Percentiles rank a stretch among this genome's conserved stretches.
These are phyloP conservation scores for Drosophila melanica DNA, from an alignment of 1,140 invertebrate genomes.

Conservation along the genomic window DNA sequence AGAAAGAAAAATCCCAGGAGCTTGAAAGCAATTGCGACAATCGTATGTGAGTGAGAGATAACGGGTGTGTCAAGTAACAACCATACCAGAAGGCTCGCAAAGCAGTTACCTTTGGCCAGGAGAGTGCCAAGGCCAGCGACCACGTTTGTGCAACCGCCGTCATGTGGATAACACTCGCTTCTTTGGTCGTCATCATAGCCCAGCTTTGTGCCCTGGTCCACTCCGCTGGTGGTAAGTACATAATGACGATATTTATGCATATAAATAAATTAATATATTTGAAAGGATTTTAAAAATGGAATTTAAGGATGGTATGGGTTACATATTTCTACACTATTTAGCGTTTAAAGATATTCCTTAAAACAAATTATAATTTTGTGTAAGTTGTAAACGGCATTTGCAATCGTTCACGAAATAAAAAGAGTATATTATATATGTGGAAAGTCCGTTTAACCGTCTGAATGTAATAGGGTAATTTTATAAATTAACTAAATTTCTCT, in stretches of 20 bases:
- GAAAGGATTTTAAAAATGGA: not conserved
- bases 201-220: conserved; percentile 62
- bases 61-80: conserved; percentile 11
- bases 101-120: conserved; percentile 9
- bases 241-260: not conserved
- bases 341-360: too few relatives aligned
- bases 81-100: conserved; percentile 8
- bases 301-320: not conserved
- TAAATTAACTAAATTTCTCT: too few relatives aligned
- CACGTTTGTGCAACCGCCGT: conserved; percentile 50
- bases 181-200: conserved; percentile 52
- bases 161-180: conserved; percentile 64
- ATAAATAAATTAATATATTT: not conserved
- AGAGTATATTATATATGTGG: too few relatives aligned
- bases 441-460: too few relatives aligned
- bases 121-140: conserved; percentile 20
- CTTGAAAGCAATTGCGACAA: conserved; percentile 47
- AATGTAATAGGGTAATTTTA: too few relatives aligned
- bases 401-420: too few relatives aligned
- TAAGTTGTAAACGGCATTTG: too few relatives aligned
- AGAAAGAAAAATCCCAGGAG: conserved; percentile 9
- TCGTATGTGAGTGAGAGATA: conserved; percentile 48
- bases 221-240: conserved; percentile 68
- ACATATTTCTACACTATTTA: too few relatives aligned
- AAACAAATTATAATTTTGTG: too few relatives aligned